These are phyloP conservation scores for Porites divaricata DNA, from an alignment of 92 coral and sea anemone genomes.

Conservation along the genomic window DNA sequence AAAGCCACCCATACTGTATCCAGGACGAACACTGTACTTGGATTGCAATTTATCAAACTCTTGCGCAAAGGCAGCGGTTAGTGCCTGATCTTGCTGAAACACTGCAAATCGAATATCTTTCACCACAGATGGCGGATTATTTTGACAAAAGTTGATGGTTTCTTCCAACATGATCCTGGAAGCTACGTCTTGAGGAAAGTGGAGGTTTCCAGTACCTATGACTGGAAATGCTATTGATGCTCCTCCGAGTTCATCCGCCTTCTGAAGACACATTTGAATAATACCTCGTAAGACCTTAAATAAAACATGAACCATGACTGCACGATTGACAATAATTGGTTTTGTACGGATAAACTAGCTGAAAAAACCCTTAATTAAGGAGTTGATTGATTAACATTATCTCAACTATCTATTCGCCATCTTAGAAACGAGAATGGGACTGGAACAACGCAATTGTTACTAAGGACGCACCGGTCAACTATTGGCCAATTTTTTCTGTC, in stretches of 20 bases:
- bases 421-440: no score
- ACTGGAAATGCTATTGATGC: conserved; percentile 80
- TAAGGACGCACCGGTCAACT: no score
- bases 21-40: neutral
- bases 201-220: conserved; percentile 76
- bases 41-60: conserved; percentile 28
- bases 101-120: conserved; percentile 79
- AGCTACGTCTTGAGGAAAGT: conserved; percentile 71
- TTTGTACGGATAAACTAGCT: neutral
- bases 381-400: no score
- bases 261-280: conserved; percentile 67
- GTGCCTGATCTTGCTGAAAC: conserved; percentile 56
- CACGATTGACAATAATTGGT: no score
- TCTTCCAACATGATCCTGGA: conserved; percentile 67
- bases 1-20: neutral
- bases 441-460: no score
- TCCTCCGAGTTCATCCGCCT: conserved; percentile 50
- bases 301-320: neutral
- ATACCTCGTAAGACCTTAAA: neutral
- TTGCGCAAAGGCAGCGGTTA: conserved; percentile 58
- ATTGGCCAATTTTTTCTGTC: no score
- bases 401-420: no score
- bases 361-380: neutral
- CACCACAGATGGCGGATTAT: conserved; percentile 30
- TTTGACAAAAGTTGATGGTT: conserved; percentile 46